These are phyloP conservation scores for Ectemnius lituratus DNA, from an alignment of 2,888 invertebrate species.

Conservation along the genomic window DNA sequence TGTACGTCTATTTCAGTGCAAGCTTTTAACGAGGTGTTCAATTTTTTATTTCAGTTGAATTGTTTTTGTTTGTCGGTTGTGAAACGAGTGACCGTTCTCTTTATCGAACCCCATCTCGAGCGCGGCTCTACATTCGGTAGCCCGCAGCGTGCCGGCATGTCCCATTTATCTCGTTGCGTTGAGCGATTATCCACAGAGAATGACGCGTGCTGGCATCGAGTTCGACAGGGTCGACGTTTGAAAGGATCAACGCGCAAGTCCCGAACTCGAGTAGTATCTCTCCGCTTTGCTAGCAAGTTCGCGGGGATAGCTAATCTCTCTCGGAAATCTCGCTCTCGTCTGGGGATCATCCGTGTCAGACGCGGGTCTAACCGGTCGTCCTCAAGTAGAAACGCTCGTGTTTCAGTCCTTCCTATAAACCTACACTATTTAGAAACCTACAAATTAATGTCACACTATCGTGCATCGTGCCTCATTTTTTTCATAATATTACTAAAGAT, in stretches of 20 bases:
- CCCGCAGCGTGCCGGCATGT: conserved; percentile 17
- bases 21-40: conserved; percentile 4
- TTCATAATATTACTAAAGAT: neutral
- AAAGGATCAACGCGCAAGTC: conserved; percentile 23
- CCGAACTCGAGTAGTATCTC: conserved; percentile 29
- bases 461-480: neutral
- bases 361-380: conserved; percentile 21
- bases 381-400: conserved; percentile 33
- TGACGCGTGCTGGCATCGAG: conserved; percentile 51
- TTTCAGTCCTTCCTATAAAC: conserved; percentile 1
- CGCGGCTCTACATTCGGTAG: conserved; percentile 35
- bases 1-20: conserved; percentile 27
- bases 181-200: conserved; percentile 50
- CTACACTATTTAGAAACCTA: too few relatives aligned
- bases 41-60: neutral
- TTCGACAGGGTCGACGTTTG: conserved; percentile 49
- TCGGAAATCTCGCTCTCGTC: conserved; percentile 48
- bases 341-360: conserved; percentile 54
- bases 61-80: neutral
- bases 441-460: neutral
- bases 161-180: conserved; percentile 38
- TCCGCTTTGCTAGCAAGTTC: conserved; percentile 28
- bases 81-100: neutral
- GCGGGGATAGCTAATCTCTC: conserved; percentile 49
- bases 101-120: neutral